These are phyloP conservation scores for Oxystoma pomonae DNA, from an alignment of 2,888 invertebrate genomes.

Conservation along the genomic window DNA sequence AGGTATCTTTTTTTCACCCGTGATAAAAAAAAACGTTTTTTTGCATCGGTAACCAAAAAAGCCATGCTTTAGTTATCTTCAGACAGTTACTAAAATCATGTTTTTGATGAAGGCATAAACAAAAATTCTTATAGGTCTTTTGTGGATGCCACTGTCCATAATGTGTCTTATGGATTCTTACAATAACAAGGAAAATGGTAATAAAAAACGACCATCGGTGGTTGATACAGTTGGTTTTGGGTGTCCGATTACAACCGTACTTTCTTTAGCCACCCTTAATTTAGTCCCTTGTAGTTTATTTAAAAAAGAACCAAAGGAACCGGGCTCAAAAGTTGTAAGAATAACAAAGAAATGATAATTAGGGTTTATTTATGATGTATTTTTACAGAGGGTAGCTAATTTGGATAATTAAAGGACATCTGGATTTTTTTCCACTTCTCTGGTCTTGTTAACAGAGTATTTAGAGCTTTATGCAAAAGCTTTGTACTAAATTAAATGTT, in stretches of 20 bases:
- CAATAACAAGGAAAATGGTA: conserved; percentile 15
- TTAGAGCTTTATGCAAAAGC: no score
- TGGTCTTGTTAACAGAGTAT: no score
- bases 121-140: no score
- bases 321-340: neutral
- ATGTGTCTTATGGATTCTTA: conserved; percentile 9
- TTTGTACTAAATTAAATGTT: no score
- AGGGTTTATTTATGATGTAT: neutral
- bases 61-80: no score
- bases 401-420: neutral
- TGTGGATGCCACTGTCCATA: no score
- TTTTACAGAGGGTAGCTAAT: neutral
- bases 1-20: no score
- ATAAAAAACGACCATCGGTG: conserved; percentile 15
- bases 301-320: neutral
- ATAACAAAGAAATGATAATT: neutral
- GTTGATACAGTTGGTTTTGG: conserved; percentile 18
- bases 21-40: no score
- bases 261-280: neutral
- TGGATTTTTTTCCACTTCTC: no score
- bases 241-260: conserved; percentile 15
- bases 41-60: no score
- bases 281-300: neutral
- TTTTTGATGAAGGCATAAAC: no score
- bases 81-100: no score